Evolutionary conservation across 2,797 vertebrate genomes (phyloP).

Genomic region (Pteronotus mesoamericanus): DNA sequence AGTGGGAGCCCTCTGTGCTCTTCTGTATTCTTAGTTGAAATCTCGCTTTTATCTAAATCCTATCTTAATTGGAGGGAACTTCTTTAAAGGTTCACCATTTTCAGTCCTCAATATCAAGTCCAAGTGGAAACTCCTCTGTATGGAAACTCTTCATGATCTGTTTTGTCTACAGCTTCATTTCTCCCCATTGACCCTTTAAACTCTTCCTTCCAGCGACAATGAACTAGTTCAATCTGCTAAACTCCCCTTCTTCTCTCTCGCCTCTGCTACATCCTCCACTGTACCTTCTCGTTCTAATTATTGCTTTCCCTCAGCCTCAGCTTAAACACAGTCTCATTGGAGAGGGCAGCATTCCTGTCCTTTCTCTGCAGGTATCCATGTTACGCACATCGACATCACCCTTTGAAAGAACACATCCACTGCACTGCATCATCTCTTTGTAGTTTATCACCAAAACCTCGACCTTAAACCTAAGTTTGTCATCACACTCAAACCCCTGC

Average conservation of each 20-base stretch:
- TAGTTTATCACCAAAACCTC: background rate
- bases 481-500: background rate
- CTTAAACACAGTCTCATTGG: background rate
- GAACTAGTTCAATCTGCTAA: background rate
- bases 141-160: accelerated
- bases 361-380: background rate
- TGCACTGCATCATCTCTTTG: background rate
- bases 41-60: background rate
- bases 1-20: background rate
- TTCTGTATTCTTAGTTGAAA: background rate
- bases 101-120: background rate
- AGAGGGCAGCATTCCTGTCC: background rate
- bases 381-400: background rate
- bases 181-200: background rate
- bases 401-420: background rate
- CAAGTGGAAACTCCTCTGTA: accelerated
- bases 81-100: background rate
- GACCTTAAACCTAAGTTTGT: background rate
- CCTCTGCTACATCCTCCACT: background rate
- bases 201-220: background rate
- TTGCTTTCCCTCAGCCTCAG: background rate
- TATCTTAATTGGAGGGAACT: background rate
- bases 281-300: background rate
- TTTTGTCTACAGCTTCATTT: background rate
- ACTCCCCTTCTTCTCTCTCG: accelerated